phyloP scores from a whole-genome alignment of 2,113 vertebrate species.

The Sinosuthora webbiana region DNA sequence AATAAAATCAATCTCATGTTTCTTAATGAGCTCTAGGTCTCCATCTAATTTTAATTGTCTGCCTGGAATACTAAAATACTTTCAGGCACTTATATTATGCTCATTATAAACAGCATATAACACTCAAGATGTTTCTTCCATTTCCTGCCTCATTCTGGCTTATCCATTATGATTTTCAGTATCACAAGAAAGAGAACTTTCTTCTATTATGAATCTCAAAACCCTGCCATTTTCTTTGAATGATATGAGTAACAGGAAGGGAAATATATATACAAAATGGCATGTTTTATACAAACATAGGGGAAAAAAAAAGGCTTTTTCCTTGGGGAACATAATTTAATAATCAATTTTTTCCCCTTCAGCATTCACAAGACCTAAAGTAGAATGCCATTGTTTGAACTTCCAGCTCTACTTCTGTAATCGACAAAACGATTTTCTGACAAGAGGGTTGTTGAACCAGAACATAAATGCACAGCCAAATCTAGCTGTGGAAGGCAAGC shows the following conservation, averaged over 20 bases:
- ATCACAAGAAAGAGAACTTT: neutral
- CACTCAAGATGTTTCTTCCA: neutral
- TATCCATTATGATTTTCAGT: neutral
- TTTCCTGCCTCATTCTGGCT: neutral
- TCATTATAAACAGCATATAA: conserved; percentile 1
- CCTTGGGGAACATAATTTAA: neutral
- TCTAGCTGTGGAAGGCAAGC: neutral
- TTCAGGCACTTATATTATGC: conserved; percentile 2
- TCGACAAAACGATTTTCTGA: neutral
- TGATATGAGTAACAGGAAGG: neutral
- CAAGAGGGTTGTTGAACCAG: neutral
- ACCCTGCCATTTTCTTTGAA: neutral
- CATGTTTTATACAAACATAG: neutral
- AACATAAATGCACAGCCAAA: neutral
- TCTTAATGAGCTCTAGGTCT: conserved; percentile 25
- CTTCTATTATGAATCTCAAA: neutral
- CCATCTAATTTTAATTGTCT: conserved; percentile 46
- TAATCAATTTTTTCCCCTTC: neutral
- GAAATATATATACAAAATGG: neutral
- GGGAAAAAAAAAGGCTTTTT: neutral
- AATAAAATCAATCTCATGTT: conserved; percentile 25
- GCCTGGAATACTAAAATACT: conserved; percentile 27
- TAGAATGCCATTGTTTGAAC: neutral
- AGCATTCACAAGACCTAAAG: neutral
- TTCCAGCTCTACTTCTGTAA: neutral